phyloP scores from a whole-genome alignment of 2,113 vertebrate genomes.

The Circaetus gallicus region DNA sequence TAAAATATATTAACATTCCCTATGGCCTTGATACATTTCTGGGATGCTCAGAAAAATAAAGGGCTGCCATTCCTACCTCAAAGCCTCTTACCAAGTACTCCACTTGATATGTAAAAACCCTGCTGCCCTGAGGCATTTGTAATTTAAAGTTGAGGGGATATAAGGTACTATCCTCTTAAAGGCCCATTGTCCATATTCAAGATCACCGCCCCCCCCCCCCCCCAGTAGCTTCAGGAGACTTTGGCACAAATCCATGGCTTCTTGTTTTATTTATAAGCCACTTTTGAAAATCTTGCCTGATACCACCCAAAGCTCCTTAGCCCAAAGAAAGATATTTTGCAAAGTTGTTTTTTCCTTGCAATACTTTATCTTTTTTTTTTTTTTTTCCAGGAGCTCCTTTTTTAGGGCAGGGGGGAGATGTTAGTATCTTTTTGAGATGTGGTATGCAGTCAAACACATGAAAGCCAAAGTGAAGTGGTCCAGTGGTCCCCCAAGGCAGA shows the following conservation, averaged over 20 bases:
- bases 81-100: neutral
- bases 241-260: neutral
- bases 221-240: neutral
- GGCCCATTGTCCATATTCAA: neutral
- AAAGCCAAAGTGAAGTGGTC: neutral
- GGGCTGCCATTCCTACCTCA: neutral
- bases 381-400: neutral
- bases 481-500: neutral
- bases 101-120: neutral
- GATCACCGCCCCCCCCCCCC: neutral
- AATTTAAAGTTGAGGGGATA: neutral
- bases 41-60: conserved; percentile 8
- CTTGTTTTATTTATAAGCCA: neutral
- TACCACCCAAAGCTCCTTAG: neutral
- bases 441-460: neutral
- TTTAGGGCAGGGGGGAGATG: neutral
- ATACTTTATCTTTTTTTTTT: neutral
- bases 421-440: neutral
- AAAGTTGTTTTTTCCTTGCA: neutral
- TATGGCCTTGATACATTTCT: neutral
- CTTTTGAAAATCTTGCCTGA: neutral
- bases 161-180: neutral
- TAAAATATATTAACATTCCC: conserved; percentile 39
- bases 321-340: neutral
- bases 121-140: neutral